phyloP scores from a whole-genome alignment of 2,797 vertebrate species.

The Scolopax rusticola region DNA sequence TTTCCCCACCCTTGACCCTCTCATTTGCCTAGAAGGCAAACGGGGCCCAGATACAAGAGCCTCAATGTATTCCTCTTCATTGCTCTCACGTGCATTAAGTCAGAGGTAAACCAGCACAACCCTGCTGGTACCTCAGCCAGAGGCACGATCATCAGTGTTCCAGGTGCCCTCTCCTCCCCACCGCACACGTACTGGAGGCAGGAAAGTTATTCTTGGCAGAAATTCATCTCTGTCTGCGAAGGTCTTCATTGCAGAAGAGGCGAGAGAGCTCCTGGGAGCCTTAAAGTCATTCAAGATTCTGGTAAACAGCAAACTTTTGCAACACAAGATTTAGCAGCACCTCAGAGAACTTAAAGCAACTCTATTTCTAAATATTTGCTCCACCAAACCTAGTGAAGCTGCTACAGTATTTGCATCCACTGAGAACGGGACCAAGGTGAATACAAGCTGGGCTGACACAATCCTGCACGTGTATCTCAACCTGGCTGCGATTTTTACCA shows the following conservation, averaged over 20 bases:
- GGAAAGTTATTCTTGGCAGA: slow-evolving; percentile 64
- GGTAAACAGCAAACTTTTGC: slow-evolving; percentile 42
- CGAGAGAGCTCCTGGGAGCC: slow-evolving; percentile 31
- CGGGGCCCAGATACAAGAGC: background rate
- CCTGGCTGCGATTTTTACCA: background rate
- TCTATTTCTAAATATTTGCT: slow-evolving; percentile 54
- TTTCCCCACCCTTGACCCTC: background rate
- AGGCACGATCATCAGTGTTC: background rate
- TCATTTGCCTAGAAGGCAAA: background rate
- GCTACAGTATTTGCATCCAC: background rate
- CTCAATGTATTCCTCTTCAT: background rate
- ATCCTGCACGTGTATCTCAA: background rate
- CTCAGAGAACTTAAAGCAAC: slow-evolving; percentile 53
- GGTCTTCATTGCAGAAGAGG: slow-evolving; percentile 39
- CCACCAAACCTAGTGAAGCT: background rate
- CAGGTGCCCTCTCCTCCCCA: slow-evolving; percentile 8
- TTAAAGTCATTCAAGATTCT: slow-evolving; percentile 31
- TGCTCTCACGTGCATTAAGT: background rate
- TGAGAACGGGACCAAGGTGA: background rate
- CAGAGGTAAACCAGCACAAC: background rate
- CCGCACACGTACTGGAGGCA: background rate
- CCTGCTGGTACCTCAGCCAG: background rate
- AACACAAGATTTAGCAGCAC: slow-evolving; percentile 4
- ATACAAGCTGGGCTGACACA: background rate
- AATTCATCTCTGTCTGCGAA: slow-evolving; percentile 41